Percentiles rank a stretch among this genome's conserved stretches.
phyloP scores from a whole-genome alignment of 2,113 vertebrate species.

The Centropristis striata region DNA sequence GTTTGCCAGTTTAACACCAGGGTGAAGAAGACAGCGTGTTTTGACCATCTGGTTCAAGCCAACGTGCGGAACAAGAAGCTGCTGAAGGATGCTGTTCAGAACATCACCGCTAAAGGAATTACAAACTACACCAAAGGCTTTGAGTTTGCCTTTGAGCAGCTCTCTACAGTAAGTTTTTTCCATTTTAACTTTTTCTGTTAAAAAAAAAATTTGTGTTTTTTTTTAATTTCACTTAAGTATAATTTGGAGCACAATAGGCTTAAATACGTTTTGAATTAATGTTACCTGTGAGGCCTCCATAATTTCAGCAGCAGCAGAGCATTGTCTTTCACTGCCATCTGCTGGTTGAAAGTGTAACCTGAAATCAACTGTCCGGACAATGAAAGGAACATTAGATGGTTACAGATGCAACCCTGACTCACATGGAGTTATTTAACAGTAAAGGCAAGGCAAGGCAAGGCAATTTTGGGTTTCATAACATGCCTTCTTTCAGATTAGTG shows the following conservation, averaged over 20 bases:
- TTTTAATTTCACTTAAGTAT: neutral
- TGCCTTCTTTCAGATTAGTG: too few relatives aligned
- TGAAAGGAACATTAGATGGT: neutral
- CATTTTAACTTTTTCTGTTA: neutral
- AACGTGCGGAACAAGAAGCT: constrained; percentile 99
- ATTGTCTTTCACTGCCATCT: constrained; percentile 79
- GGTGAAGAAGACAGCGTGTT: constrained; percentile 96
- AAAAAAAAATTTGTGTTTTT: neutral
- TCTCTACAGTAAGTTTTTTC: constrained; percentile 90
- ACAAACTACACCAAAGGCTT: constrained; percentile 99
- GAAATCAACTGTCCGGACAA: neutral
- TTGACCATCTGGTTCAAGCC: constrained; percentile 97
- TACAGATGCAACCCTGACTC: neutral
- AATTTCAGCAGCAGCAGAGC: neutral
- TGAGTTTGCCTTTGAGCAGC: constrained; percentile 97
- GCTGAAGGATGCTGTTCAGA: constrained; percentile 96
- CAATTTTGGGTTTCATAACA: too few relatives aligned
- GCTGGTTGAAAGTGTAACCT: constrained; percentile 61
- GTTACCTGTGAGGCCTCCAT: neutral
- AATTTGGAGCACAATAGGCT: neutral
- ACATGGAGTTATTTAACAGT: neutral
- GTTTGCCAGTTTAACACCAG: constrained; percentile 93
- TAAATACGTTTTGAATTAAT: constrained; percentile 39
- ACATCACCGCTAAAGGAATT: constrained; percentile 97
- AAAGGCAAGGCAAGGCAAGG: too few relatives aligned